Evolutionary conservation across 2,888 invertebrate species (phyloP).

Genomic region (Aphidius colemani): DNA sequence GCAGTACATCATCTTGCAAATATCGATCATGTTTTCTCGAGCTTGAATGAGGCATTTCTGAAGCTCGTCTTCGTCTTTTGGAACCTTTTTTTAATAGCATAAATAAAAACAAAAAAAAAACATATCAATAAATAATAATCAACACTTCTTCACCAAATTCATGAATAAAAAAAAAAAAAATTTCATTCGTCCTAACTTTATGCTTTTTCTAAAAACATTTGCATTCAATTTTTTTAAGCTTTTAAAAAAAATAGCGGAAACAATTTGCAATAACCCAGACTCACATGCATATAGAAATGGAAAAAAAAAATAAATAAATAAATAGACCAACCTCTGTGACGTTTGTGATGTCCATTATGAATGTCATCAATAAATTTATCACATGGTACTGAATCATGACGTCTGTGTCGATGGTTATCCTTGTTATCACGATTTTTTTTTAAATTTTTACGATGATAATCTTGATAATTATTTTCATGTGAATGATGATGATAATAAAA

Average conservation of each 20-base stretch:
- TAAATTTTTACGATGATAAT: constrained; percentile 32
- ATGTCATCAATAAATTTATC: constrained; percentile 46
- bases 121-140: background rate
- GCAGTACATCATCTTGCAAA: constrained; percentile 46
- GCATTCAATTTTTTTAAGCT: background rate
- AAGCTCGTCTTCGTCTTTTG: constrained; percentile 49
- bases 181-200: background rate
- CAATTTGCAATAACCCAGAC: constrained; percentile 1
- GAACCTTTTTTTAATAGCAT: constrained; percentile 17
- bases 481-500: constrained; percentile 55
- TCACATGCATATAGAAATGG: no score
- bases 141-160: background rate
- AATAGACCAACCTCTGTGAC: constrained; percentile 28
- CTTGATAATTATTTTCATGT: constrained; percentile 39
- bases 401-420: constrained; percentile 44
- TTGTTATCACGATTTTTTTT: constrained; percentile 37
- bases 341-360: constrained; percentile 33
- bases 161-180: background rate
- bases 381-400: constrained; percentile 55
- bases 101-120: background rate
- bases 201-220: background rate
- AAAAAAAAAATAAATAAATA: background rate
- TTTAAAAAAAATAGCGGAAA: background rate
- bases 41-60: constrained; percentile 48
- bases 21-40: constrained; percentile 48